Evolutionary conservation across 2,113 vertebrate genomes (phyloP), one percentile per base, ranked within the genome.

Genomic region (Amblyopsis rosae): DNA sequence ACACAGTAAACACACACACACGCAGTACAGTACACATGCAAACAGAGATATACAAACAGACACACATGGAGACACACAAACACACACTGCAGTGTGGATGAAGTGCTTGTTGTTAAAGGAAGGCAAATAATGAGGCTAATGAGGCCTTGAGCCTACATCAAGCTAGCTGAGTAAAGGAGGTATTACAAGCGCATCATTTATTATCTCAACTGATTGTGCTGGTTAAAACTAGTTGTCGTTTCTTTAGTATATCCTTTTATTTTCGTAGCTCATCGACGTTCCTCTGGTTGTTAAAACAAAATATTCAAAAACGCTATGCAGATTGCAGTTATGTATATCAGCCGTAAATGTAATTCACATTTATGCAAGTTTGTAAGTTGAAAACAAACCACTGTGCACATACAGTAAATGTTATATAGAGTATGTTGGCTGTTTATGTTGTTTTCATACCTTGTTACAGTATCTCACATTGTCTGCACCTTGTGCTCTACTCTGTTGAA

Each of bases 71-170:
- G 10, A 51, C 65, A 67, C 54, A 64, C 16, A 62, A 16, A 48
- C 59, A 62, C 45, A 48, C 45, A 62, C 59, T 65, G 72, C 74
- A 79, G 76, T 83, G 87, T 81, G 88, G 65, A 90, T 86, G 81
- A 83, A 71, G 47, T 60, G 59, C 81, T 82, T 66, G 73, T 84
- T 82, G 81, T 26, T 26, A 26, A 83, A 69, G 75, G 65, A 72
- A 79, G 63, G 83, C 73, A 67, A 81, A 58, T 4, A 68, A 12
- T 70, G 73, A 58, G 48, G 59, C 78, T 84, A 82, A 86, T 79
- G 77, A 80, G 73, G 46, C 58, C 77, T 62, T 17, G 47, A 69
- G 69, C 3, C 73, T 61, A 19, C 62, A 71, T n/a, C 56, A 10
- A 45, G 61, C 46, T 15, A 17, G 13, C 17, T 59, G 26, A 57